A percentile compares a stretch with the other conserved stretches of the same genome.
Evolutionary conservation across 2,797 vertebrate genomes (phyloP).

Genomic region (Nasua narica): DNA sequence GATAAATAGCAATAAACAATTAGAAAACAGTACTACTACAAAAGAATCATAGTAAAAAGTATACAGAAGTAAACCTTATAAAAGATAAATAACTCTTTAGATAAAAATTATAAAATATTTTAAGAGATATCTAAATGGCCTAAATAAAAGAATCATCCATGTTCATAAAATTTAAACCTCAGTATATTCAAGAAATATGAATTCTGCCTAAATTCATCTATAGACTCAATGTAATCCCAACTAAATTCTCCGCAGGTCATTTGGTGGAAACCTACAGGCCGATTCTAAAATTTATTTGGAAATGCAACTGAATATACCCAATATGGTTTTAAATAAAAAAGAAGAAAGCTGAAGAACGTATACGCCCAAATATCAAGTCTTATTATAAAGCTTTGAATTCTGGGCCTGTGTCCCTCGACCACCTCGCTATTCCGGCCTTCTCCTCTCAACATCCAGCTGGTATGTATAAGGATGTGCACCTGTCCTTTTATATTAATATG

Average conservation of each 20-base stretch:
- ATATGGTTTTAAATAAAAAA: background rate
- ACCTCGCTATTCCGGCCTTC: background rate
- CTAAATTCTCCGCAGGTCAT: background rate
- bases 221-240: background rate
- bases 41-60: background rate
- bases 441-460: background rate
- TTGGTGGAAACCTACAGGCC: background rate
- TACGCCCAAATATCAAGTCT: background rate
- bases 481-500: background rate
- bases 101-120: background rate
- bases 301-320: background rate
- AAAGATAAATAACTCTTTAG: background rate
- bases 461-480: background rate
- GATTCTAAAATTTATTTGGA: conserved; percentile 19
- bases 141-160: background rate
- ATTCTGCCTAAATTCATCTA: background rate
- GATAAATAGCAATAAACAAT: background rate
- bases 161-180: background rate
- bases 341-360: background rate
- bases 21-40: background rate
- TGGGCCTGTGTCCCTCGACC: background rate
- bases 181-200: background rate
- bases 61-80: background rate
- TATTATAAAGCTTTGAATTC: background rate
- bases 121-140: background rate